Evolutionary conservation across 1,140 invertebrate genomes (phyloP).

Genomic region (Nymphalis io): DNA sequence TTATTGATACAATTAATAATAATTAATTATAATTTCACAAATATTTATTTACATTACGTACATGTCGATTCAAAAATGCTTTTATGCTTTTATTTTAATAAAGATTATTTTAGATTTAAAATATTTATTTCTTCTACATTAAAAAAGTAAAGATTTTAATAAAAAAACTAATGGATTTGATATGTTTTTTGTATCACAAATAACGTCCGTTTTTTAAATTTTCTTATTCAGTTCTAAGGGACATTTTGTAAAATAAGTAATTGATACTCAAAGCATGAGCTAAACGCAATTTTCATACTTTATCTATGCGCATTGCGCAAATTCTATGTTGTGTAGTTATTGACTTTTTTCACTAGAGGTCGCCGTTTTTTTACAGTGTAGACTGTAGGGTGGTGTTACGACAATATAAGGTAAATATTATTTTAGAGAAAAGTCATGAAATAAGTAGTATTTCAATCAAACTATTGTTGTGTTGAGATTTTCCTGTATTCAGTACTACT

Average conservation of each 20-base stretch:
- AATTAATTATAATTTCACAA: too few species aligned
- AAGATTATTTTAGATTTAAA: too few species aligned
- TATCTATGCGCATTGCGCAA: slow-evolving; percentile 24
- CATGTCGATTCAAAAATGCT: too few species aligned
- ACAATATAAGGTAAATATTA: slow-evolving; percentile 18
- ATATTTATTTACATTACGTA: too few species aligned
- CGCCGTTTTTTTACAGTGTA: slow-evolving; percentile 27
- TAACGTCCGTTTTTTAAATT: not conserved
- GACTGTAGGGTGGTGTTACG: slow-evolving; percentile 21
- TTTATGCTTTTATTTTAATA: too few species aligned
- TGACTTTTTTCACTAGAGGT: slow-evolving; percentile 34
- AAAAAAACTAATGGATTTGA: too few species aligned
- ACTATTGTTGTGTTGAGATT: not conserved
- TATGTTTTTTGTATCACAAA: not conserved
- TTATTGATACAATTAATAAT: too few species aligned
- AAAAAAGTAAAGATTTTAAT: too few species aligned
- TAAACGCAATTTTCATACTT: not conserved
- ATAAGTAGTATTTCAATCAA: not conserved
- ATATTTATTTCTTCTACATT: too few species aligned
- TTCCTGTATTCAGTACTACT: not conserved
- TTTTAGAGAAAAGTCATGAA: not conserved
- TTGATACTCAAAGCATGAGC: not conserved
- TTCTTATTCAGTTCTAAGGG: not conserved
- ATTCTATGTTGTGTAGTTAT: slow-evolving; percentile 14
- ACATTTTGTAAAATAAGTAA: not conserved